Evolutionary conservation across 2,888 invertebrate species (phyloP).

Genomic region (Agrochola litura): DNA sequence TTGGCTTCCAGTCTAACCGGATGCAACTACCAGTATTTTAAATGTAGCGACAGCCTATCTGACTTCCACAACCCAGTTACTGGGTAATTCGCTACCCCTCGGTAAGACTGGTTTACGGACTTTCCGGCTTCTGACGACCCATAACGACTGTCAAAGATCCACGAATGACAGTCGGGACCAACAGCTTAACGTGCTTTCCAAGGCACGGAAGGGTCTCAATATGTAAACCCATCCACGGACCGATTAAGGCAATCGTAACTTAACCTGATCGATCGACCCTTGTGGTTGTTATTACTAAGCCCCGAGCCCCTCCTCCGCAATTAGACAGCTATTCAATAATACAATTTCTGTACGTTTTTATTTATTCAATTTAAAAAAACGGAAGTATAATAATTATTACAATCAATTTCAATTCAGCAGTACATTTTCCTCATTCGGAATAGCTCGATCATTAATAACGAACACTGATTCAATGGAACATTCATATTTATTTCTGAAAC

Average conservation of each 20-base stretch:
- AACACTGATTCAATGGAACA: slow-evolving; percentile 59
- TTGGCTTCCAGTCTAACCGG: background rate
- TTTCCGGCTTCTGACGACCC: no score
- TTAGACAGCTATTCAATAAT: background rate
- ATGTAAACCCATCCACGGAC: no score
- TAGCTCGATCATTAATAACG: slow-evolving; percentile 66
- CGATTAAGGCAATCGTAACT: no score
- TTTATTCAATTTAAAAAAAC: slow-evolving; percentile 15
- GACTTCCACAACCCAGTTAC: background rate
- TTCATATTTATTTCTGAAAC: slow-evolving; percentile 38
- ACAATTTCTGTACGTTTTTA: background rate
- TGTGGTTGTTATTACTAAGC: no score
- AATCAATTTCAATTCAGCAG: slow-evolving; percentile 48
- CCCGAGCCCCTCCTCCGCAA: background rate
- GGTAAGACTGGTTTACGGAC: background rate
- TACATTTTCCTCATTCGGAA: slow-evolving; percentile 33
- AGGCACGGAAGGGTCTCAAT: background rate
- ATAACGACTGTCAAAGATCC: no score
- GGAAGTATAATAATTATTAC: slow-evolving; percentile 23
- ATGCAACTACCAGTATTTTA: background rate
- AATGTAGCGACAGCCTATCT: background rate
- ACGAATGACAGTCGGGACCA: no score
- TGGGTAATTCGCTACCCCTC: background rate
- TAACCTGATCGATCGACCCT: no score
- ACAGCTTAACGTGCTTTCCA: background rate